These are phyloP conservation scores for Leuciscus waleckii DNA, from an alignment of 2,797 vertebrate species.

Conservation along the genomic window DNA sequence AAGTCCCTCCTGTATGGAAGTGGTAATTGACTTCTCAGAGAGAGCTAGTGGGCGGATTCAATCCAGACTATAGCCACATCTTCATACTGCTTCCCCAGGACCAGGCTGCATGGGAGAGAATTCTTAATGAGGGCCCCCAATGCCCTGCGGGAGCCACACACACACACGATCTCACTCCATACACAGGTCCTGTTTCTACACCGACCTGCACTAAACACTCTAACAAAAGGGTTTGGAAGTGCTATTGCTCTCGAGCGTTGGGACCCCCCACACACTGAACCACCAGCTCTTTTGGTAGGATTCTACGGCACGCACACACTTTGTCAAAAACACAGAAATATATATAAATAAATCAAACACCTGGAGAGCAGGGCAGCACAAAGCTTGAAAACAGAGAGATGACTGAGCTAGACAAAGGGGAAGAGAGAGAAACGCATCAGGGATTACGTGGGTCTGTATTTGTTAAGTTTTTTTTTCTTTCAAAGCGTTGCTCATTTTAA, in stretches of 20 bases:
- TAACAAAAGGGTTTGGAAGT: slow-evolving; percentile 32
- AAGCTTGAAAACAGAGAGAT: slow-evolving; percentile 51
- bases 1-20: slow-evolving; percentile 52
- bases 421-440: slow-evolving; percentile 44
- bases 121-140: slow-evolving; percentile 71
- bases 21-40: slow-evolving; percentile 63
- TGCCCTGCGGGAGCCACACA: slow-evolving; percentile 1
- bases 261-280: slow-evolving; percentile 19
- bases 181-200: slow-evolving; percentile 20
- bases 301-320: slow-evolving; percentile 37
- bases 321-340: slow-evolving; percentile 42
- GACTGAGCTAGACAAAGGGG: slow-evolving; percentile 37
- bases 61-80: slow-evolving; percentile 71
- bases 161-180: background rate
- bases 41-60: slow-evolving; percentile 59
- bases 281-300: slow-evolving; percentile 40
- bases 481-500: slow-evolving; percentile 52
- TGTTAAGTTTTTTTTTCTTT: slow-evolving; percentile 38
- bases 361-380: slow-evolving; percentile 53
- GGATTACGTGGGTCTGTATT: slow-evolving; percentile 46
- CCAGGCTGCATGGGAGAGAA: slow-evolving; percentile 66
- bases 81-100: slow-evolving; percentile 76
- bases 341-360: slow-evolving; percentile 62
- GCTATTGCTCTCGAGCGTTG: slow-evolving; percentile 4
- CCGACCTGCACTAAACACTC: slow-evolving; percentile 25